Evolutionary conservation across 2,888 invertebrate species (phyloP).

Genomic region (Griposia aprilina): DNA sequence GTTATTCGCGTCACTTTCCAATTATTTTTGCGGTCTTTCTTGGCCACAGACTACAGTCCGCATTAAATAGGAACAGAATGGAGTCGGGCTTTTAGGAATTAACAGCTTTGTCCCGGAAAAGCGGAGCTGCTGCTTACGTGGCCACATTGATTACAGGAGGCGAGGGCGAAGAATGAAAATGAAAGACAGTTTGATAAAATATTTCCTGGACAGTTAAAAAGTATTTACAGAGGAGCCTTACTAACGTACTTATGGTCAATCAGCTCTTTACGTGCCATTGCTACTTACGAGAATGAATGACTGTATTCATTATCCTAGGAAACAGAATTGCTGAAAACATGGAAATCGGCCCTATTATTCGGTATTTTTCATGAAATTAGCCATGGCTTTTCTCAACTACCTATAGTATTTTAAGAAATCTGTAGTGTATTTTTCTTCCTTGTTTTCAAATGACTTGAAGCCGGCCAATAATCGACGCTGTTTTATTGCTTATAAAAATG

Average conservation of each 20-base stretch:
- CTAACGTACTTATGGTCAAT: not conserved
- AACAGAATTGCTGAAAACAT: not conserved
- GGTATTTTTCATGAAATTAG: not conserved
- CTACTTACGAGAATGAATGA: not conserved
- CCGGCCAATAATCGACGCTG: accelerated
- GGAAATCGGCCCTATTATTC: not conserved
- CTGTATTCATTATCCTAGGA: not conserved
- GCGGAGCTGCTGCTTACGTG: constrained; percentile 61
- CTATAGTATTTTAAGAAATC: no score
- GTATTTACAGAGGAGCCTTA: not conserved
- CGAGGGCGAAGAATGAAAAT: constrained; percentile 37
- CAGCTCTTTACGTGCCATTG: not conserved
- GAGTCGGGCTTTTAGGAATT: constrained; percentile 86
- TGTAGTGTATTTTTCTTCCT: no score
- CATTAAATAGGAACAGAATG: constrained; percentile 84
- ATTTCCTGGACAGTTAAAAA: not conserved
- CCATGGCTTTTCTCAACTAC: no score
- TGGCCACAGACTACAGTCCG: constrained; percentile 83
- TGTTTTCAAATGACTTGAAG: not conserved
- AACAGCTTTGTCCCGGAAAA: constrained; percentile 83
- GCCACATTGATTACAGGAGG: constrained; percentile 42
- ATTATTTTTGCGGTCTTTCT: constrained; percentile 89
- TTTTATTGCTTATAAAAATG: not conserved
- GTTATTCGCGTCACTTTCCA: constrained; percentile 88
- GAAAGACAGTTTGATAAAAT: not conserved